Evolutionary conservation across 2,888 invertebrate species (phyloP).

Genomic region (Hirtodrosophila histrioides): DNA sequence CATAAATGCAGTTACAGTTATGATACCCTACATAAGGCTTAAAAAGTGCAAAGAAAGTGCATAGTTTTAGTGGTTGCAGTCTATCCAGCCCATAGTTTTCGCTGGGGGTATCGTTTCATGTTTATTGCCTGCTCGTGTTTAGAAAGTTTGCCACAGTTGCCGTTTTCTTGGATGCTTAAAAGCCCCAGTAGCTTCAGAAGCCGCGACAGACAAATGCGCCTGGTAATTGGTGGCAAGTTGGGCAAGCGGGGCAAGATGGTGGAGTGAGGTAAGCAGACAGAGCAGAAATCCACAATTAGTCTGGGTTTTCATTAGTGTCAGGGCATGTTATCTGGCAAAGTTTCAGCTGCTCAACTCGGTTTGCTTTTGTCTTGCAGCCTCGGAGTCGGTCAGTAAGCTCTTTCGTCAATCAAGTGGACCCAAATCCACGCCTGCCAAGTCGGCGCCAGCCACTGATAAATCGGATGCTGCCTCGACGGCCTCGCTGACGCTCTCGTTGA

Average conservation of each 20-base stretch:
- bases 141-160: constrained; percentile 61
- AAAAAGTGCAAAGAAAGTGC: constrained; percentile 38
- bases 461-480: constrained; percentile 70
- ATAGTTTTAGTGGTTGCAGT: constrained; percentile 53
- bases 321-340: constrained; percentile 59
- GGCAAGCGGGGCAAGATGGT: neutral
- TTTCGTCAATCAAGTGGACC: constrained; percentile 81
- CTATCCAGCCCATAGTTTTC: constrained; percentile 23
- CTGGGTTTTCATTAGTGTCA: constrained; percentile 64
- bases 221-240: constrained; percentile 57
- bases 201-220: constrained; percentile 54
- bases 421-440: constrained; percentile 65
- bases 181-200: constrained; percentile 26
- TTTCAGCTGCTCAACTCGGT: constrained; percentile 41
- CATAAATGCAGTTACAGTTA: neutral
- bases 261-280: constrained; percentile 3
- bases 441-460: constrained; percentile 57
- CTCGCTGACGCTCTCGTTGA: constrained; percentile 80
- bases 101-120: constrained; percentile 30
- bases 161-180: constrained; percentile 55
- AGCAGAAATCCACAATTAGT: constrained; percentile 47
- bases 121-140: constrained; percentile 72
- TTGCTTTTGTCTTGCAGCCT: constrained; percentile 61
- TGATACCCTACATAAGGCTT: constrained; percentile 14
- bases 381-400: constrained; percentile 84